These are phyloP conservation scores for Phoenoteleia sp. DNA, from an alignment of 2,888 invertebrate genomes.

Conservation along the genomic window DNA sequence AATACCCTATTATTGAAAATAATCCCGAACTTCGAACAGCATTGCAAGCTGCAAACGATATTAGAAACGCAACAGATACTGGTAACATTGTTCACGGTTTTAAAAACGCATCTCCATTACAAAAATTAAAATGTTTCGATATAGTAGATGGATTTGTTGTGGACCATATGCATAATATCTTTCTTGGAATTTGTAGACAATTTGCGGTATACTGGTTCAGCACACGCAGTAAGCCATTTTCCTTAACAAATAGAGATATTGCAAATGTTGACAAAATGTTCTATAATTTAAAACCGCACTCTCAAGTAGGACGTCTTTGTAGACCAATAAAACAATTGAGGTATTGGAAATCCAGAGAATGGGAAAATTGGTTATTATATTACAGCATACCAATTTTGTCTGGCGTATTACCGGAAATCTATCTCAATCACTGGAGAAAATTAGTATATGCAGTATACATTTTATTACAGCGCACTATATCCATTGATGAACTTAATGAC, in stretches of 20 bases:
- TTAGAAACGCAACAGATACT: no score
- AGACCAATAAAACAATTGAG: no score
- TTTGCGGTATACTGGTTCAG: slow-evolving; percentile 61
- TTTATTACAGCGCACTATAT: no score
- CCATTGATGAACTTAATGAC: no score
- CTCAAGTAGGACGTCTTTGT: no score
- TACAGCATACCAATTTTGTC: slow-evolving; percentile 12
- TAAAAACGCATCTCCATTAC: slow-evolving; percentile 14
- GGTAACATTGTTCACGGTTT: neutral
- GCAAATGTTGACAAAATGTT: neutral
- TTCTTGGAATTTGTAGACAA: slow-evolving; percentile 49
- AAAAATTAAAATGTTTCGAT: slow-evolving; percentile 47
- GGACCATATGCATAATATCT: slow-evolving; percentile 68
- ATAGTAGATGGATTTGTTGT: slow-evolving; percentile 51
- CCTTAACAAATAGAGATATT: no score
- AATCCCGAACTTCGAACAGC: no score
- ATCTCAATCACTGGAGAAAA: neutral
- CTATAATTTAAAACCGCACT: neutral
- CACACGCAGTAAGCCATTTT: no score
- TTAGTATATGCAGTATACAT: slow-evolving; percentile 17
- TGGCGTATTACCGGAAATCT: neutral
- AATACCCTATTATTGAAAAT: no score
- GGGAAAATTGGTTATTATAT: no score
- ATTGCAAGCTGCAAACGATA: no score
- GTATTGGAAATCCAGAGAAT: slow-evolving; percentile 11